Evolutionary conservation across 2,888 invertebrate species (phyloP).

Genomic region (Protophormia terraenovae): DNA sequence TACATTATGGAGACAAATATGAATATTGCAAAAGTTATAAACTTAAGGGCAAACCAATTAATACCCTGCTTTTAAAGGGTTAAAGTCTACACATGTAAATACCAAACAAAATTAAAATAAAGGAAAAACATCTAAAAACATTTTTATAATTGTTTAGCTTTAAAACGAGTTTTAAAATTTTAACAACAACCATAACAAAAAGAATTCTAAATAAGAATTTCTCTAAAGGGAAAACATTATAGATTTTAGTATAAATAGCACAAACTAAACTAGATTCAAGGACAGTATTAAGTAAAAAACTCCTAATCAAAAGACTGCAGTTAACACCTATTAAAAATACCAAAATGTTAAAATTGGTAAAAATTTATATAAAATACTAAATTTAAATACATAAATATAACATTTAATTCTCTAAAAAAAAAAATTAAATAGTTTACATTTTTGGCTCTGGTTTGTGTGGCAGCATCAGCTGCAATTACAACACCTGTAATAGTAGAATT

Average conservation of each 20-base stretch:
- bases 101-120: not conserved
- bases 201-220: slow-evolving; percentile 26
- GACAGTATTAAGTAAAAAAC: slow-evolving; percentile 14
- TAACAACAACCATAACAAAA: not conserved
- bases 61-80: slow-evolving; percentile 23
- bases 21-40: no score
- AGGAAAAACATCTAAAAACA: not conserved
- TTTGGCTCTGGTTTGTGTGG: slow-evolving; percentile 48
- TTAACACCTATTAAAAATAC: not conserved
- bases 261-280: not conserved
- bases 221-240: not conserved
- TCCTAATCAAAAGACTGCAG: not conserved
- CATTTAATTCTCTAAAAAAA: not conserved
- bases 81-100: slow-evolving; percentile 1
- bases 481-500: slow-evolving; percentile 73
- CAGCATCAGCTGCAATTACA: slow-evolving; percentile 60
- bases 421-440: slow-evolving; percentile 32
- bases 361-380: not conserved
- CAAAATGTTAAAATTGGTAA: slow-evolving; percentile 60
- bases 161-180: slow-evolving; percentile 29
- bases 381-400: no score
- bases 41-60: no score
- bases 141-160: slow-evolving; percentile 1
- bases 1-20: no score
- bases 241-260: slow-evolving; percentile 29